Conservation (phyloP, 2,113 vertebrate genomes). For the Menidia beryllina region DNA sequence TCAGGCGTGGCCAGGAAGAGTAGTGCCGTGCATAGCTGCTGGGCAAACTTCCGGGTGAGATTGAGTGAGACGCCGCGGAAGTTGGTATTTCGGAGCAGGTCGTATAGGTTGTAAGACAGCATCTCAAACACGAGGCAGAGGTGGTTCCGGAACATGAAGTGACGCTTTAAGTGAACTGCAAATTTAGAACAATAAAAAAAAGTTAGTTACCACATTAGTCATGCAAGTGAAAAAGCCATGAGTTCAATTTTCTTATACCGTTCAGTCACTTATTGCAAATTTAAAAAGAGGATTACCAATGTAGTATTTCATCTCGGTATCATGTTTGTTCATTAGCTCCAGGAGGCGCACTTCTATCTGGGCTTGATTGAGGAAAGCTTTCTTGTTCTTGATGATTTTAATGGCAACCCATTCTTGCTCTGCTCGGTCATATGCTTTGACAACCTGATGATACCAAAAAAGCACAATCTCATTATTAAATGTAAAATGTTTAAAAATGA, state of each 20-base stretch:
- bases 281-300: constrained; percentile 86
- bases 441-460: constrained; percentile 84
- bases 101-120: constrained; percentile 98
- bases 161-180: constrained; percentile 97
- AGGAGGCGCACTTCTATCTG: constrained; percentile 99
- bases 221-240: constrained; percentile 1
- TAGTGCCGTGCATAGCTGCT: constrained; percentile 98
- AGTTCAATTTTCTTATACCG: not conserved
- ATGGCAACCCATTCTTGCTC: constrained; percentile 99
- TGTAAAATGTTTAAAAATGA: not conserved
- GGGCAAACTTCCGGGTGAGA: constrained; percentile 97
- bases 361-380: constrained; percentile 98
- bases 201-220: constrained; percentile 19
- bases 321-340: constrained; percentile 99
- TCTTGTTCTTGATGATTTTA: constrained; percentile 99
- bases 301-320: constrained; percentile 99
- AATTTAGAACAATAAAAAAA: constrained; percentile 24
- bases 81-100: constrained; percentile 97
- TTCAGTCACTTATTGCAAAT: not conserved
- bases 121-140: constrained; percentile 99
- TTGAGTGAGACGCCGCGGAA: constrained; percentile 98
- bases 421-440: constrained; percentile 97
- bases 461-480: not conserved
- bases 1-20: constrained; percentile 99
- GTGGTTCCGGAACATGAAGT: constrained; percentile 99